Percentiles rank a stretch among this genome's conserved stretches.
phyloP scores from a whole-genome alignment of 2,797 vertebrate species.

The Cynopterus sphinx region DNA sequence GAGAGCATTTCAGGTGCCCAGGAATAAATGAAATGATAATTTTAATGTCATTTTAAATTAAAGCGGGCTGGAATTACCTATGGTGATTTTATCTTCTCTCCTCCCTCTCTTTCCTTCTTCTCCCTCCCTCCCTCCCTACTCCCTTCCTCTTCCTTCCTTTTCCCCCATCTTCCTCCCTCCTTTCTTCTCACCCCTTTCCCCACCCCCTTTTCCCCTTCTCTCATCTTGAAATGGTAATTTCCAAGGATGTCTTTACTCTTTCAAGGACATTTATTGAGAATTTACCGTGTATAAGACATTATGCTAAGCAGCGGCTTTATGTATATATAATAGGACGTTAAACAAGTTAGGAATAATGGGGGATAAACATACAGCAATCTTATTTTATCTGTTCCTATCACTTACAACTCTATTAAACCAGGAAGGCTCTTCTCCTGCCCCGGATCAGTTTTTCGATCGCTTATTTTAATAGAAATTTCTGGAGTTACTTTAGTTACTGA shows the following conservation, averaged over 20 bases:
- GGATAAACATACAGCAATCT: constrained; percentile 45
- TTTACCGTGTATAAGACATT: constrained; percentile 57
- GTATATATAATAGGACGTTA: constrained; percentile 50
- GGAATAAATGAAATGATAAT: constrained; percentile 53
- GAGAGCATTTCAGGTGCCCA: constrained; percentile 13
- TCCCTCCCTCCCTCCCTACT: too few species aligned
- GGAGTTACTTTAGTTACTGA: neutral
- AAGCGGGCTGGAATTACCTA: constrained; percentile 58
- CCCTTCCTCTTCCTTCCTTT: too few species aligned
- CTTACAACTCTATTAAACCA: constrained; percentile 55
- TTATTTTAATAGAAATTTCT: constrained; percentile 16
- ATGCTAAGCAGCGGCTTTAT: constrained; percentile 44
- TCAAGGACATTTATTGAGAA: constrained; percentile 62
- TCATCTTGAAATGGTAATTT: constrained; percentile 66
- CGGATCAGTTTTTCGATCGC: neutral
- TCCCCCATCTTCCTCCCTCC: too few species aligned
- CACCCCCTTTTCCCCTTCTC: neutral
- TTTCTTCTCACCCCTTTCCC: too few species aligned
- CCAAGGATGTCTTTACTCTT: constrained; percentile 64
- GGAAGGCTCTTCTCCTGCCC: neutral
- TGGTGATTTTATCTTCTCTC: constrained; percentile 4
- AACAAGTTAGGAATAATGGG: constrained; percentile 54
- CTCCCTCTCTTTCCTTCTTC: neutral
- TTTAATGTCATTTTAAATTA: constrained; percentile 68
- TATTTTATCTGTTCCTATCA: constrained; percentile 23